Base-by-base conservation (phyloP, 2,113 vertebrate species). In the Melanotaenia duboulayi region DNA sequence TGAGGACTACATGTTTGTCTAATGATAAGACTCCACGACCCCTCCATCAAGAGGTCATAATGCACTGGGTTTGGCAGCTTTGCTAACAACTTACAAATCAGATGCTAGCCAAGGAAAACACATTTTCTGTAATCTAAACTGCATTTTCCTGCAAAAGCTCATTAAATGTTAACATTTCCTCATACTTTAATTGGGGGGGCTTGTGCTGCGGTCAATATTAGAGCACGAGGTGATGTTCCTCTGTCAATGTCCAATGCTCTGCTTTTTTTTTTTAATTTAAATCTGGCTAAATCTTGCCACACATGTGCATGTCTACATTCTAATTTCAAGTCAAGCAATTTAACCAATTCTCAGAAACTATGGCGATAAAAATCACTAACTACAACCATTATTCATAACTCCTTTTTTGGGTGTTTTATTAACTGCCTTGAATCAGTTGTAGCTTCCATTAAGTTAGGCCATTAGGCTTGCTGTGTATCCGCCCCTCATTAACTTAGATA, bases 11-110 rank as follows among this genome's bases (percentile, higher is more conserved):
- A 80, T 92, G 84, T 91, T 89, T 92, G 70, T 87, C 50, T 83
- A 89, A 82, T 55, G 90, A 92, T 92, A 84, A 92, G 86, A 90
- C 90, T 92, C 87, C 89, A 91, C 66, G 84, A 78, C 84, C 78
- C 72, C 17, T 76, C 58, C 56, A 11, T 61, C 32, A 54, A 84
- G 77, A 84, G 90, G 90, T 89, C 85, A 72, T 1, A 11, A 42
- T 51, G 46, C 77, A 81, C 64, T 59, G 74, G 63, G 78, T 80
- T 80, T 68, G 82, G 69, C 83, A 72, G 57, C 56, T 35, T 56
- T 66, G 61, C 71, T 42, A 70, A 48, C 67, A 50, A 68, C 69
- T 28, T 44, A 48, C 6, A n/a, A 60, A 76, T 71, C 64, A 48
- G 17, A 65, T 23, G 25, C 50, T 51, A 14, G 52, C 19, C 25